phyloP scores from a whole-genome alignment of 2,113 vertebrate genomes.

The Cariama cristata region DNA sequence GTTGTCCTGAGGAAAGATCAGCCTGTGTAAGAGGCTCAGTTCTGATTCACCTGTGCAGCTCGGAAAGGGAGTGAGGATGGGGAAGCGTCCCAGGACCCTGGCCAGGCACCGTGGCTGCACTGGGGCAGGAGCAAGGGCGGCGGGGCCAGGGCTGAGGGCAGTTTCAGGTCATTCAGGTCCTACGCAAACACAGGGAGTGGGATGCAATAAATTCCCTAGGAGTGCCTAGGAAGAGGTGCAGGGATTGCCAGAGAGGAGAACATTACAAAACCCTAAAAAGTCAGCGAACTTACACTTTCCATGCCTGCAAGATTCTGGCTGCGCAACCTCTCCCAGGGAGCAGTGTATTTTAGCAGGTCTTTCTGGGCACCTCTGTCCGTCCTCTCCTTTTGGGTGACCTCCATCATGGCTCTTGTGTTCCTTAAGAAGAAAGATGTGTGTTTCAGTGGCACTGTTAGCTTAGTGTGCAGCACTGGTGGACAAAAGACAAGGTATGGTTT shows the following conservation, averaged over 20 bases:
- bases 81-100: background rate
- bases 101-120: accelerated
- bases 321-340: background rate
- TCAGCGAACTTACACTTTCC: background rate
- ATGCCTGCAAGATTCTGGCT: background rate
- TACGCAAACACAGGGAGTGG: background rate
- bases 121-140: background rate
- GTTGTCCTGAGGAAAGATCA: background rate
- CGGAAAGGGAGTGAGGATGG: background rate
- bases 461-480: background rate
- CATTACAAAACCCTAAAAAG: background rate
- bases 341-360: background rate
- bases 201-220: background rate
- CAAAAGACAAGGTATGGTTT: background rate
- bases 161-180: background rate
- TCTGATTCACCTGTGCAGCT: background rate
- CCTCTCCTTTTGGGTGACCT: background rate
- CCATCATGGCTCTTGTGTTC: accelerated
- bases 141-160: too few species aligned
- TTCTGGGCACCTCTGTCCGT: background rate
- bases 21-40: background rate
- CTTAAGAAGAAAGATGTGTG: background rate
- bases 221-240: background rate
- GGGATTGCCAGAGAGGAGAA: background rate
- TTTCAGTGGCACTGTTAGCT: background rate